A percentile compares a stretch with the other conserved stretches of the same genome.
phyloP scores from a whole-genome alignment of 2,888 invertebrate genomes.

The Chloroclysta siterata region DNA sequence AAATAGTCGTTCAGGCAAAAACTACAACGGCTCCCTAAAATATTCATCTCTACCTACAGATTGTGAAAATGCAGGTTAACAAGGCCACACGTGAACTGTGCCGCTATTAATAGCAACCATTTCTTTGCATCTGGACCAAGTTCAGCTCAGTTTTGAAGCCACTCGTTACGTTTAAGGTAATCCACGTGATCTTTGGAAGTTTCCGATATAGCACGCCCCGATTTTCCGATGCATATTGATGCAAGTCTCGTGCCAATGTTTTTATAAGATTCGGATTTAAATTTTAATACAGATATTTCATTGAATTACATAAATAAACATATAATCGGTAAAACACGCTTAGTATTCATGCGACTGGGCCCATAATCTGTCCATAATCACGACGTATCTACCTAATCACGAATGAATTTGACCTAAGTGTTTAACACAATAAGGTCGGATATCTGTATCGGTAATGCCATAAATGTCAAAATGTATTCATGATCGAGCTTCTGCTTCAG shows the following conservation, averaged over 20 bases:
- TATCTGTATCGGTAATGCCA: too few relatives aligned
- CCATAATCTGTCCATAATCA: too few relatives aligned
- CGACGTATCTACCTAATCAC: too few relatives aligned
- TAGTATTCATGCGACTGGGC: too few relatives aligned
- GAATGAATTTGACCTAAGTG: too few relatives aligned
- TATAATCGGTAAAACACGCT: too few relatives aligned
- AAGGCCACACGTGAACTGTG: constrained; percentile 42
- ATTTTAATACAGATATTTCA: too few relatives aligned
- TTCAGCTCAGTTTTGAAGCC: constrained; percentile 34
- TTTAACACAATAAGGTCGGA: too few relatives aligned
- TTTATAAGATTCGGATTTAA: too few relatives aligned
- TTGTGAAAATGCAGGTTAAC: constrained; percentile 43
- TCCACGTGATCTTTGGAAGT: constrained; percentile 20
- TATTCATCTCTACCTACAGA: constrained; percentile 19
- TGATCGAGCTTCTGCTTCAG: too few relatives aligned
- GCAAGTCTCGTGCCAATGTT: neutral
- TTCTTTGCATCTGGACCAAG: constrained; percentile 47
- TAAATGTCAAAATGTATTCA: too few relatives aligned
- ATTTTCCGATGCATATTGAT: neutral
- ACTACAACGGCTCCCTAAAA: constrained; percentile 20
- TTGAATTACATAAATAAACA: too few relatives aligned
- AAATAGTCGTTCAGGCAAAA: constrained; percentile 22
- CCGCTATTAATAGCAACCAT: constrained; percentile 38
- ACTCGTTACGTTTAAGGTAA: constrained; percentile 31
- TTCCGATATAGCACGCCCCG: constrained; percentile 4